A percentile compares a stretch with the other conserved stretches of the same genome.
Evolutionary conservation across 2,888 invertebrate species (phyloP).

Genomic region (Carterocephalus palaemon): DNA sequence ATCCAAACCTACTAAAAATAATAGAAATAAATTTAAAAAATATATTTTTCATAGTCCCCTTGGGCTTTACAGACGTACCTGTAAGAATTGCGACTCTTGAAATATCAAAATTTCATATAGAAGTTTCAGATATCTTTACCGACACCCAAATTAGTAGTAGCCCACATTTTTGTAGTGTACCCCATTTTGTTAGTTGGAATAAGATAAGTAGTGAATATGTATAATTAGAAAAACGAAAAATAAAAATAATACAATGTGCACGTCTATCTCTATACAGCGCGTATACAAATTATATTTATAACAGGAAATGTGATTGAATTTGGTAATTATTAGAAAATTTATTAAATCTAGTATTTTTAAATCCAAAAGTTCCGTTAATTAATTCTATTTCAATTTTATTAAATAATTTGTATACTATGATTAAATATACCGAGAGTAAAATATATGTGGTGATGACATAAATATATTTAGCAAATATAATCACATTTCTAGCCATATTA

Average conservation of each 20-base stretch:
- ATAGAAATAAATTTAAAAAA: slow-evolving; percentile 45
- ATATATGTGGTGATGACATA: too few relatives aligned
- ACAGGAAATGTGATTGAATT: slow-evolving; percentile 10
- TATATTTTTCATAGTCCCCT: slow-evolving; percentile 58
- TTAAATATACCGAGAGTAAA: too few relatives aligned
- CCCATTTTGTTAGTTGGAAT: slow-evolving; percentile 50
- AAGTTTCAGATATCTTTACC: slow-evolving; percentile 32
- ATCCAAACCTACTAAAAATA: slow-evolving; percentile 35
- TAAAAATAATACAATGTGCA: slow-evolving; percentile 38
- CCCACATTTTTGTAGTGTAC: slow-evolving; percentile 32
- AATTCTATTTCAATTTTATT: too few relatives aligned
- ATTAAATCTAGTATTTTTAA: too few relatives aligned
- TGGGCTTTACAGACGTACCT: slow-evolving; percentile 70
- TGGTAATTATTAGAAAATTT: too few relatives aligned
- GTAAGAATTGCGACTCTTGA: slow-evolving; percentile 46
- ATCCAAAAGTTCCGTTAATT: too few relatives aligned
- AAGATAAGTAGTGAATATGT: slow-evolving; percentile 35
- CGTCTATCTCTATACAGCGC: slow-evolving; percentile 8
- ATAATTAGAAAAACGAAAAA: slow-evolving; percentile 34
- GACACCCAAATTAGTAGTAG: slow-evolving; percentile 41
- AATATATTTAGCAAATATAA: too few relatives aligned
- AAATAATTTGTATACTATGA: too few relatives aligned
- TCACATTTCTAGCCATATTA: not conserved
- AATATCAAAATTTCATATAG: slow-evolving; percentile 17
- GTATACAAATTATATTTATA: slow-evolving; percentile 1